These are phyloP conservation scores for Chaetodon trifascialis DNA, from an alignment of 2,113 vertebrate genomes.

Conservation along the genomic window DNA sequence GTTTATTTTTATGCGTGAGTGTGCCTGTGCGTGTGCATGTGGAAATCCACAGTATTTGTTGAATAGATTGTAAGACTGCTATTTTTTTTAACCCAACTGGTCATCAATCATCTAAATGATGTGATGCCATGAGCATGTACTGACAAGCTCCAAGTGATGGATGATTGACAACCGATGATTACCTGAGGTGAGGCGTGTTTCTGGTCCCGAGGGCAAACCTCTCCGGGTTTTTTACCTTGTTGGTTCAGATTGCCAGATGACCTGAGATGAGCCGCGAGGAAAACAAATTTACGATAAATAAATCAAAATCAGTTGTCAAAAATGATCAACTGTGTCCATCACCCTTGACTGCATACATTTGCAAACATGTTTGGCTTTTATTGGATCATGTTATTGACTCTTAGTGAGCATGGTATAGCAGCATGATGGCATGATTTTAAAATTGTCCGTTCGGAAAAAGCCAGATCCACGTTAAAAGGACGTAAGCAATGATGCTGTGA, in stretches of 20 bases:
- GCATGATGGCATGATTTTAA: neutral
- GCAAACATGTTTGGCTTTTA: neutral
- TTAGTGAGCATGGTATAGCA: neutral
- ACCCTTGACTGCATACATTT: neutral
- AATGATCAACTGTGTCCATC: slow-evolving; percentile 18
- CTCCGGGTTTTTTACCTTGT: slow-evolving; percentile 46
- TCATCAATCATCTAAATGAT: slow-evolving; percentile 72
- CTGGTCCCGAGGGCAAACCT: slow-evolving; percentile 50
- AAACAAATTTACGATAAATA: slow-evolving; percentile 32
- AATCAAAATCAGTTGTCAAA: slow-evolving; percentile 38
- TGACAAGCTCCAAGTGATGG: slow-evolving; percentile 67
- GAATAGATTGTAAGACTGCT: slow-evolving; percentile 22
- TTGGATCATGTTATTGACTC: neutral
- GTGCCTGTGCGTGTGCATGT: neutral
- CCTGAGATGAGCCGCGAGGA: slow-evolving; percentile 29
- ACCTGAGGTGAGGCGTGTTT: slow-evolving; percentile 59
- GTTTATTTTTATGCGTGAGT: neutral
- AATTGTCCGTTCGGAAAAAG: neutral
- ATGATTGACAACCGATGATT: slow-evolving; percentile 77
- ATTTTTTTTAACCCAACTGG: slow-evolving; percentile 22
- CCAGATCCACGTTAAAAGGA: neutral
- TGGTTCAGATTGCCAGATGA: slow-evolving; percentile 41
- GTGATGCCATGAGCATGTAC: slow-evolving; percentile 18
- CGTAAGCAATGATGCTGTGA: neutral
- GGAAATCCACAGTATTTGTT: slow-evolving; percentile 12